Evolutionary conservation across 1,140 invertebrate genomes (phyloP).

Genomic region (Delia radicum): DNA sequence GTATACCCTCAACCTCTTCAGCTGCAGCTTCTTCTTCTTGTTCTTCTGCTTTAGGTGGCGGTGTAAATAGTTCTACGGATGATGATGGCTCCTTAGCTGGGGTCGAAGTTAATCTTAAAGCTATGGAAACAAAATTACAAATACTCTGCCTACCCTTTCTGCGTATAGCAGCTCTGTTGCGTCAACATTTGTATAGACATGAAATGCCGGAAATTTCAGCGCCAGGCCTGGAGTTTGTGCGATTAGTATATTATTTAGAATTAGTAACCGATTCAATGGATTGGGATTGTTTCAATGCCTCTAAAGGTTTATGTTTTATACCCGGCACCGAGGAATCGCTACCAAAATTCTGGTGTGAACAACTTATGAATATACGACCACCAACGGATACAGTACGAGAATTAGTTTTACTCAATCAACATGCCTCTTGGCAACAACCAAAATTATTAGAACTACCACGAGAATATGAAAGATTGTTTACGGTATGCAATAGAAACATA

Average conservation of each 20-base stretch:
- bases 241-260: conserved; percentile 74
- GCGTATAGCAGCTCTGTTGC: conserved; percentile 77
- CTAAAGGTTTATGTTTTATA: conserved; percentile 65
- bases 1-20: conserved; percentile 34
- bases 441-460: conserved; percentile 79
- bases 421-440: conserved; percentile 75
- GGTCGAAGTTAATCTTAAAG: conserved; percentile 52
- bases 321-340: conserved; percentile 57
- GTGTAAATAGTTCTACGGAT: background rate
- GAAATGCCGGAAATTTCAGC: conserved; percentile 70
- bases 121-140: conserved; percentile 67
- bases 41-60: conserved; percentile 23
- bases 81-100: background rate
- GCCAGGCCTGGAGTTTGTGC: conserved; percentile 69
- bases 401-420: conserved; percentile 69
- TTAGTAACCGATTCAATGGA: conserved; percentile 69
- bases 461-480: conserved; percentile 92
- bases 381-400: conserved; percentile 61
- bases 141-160: conserved; percentile 81
- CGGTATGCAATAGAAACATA: conserved; percentile 58
- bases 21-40: background rate
- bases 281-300: conserved; percentile 66
- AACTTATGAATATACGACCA: conserved; percentile 61
- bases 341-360: conserved; percentile 67
- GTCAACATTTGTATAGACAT: conserved; percentile 83